phyloP scores from a whole-genome alignment of 64 coral and sea anemone species.

The Montipora efflorescens region DNA sequence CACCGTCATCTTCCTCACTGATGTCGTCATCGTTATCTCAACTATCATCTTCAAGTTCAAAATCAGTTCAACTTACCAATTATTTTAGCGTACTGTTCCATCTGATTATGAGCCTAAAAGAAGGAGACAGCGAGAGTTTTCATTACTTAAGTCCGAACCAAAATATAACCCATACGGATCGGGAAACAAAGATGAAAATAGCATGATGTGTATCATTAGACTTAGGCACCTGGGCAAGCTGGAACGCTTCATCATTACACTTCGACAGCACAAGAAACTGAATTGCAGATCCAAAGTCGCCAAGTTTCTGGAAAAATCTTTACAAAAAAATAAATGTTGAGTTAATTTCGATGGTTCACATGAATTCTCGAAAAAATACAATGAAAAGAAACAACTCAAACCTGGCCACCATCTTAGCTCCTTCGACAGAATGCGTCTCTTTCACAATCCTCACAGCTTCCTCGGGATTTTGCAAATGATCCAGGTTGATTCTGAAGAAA shows the following conservation, averaged over 20 bases:
- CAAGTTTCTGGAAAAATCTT: conserved; percentile 99
- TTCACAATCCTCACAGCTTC: conserved; percentile 98
- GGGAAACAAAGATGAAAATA: background rate
- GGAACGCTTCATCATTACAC: conserved; percentile 99
- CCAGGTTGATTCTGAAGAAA: conserved; percentile 86
- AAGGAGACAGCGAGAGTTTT: background rate
- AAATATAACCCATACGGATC: background rate
- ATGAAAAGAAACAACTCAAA: conserved; percentile 2
- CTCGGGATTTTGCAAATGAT: conserved; percentile 95
- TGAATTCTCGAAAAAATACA: background rate
- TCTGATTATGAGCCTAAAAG: conserved; percentile 93
- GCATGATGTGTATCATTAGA: background rate
- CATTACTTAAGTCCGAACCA: no score
- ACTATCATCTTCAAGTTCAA: background rate
- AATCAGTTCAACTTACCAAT: conserved; percentile 71
- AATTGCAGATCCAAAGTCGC: conserved; percentile 97
- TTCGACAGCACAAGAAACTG: conserved; percentile 99
- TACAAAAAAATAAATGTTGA: background rate
- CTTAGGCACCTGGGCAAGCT: conserved; percentile 87
- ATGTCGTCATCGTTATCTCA: background rate
- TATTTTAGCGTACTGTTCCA: conserved; percentile 99
- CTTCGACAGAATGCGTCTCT: conserved; percentile 95
- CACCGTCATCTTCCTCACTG: no score
- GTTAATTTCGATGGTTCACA: background rate
- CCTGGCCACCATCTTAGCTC: conserved; percentile 99